phyloP scores from a whole-genome alignment of 1,140 invertebrate species.

The Brachionus rotundiformis region DNA sequence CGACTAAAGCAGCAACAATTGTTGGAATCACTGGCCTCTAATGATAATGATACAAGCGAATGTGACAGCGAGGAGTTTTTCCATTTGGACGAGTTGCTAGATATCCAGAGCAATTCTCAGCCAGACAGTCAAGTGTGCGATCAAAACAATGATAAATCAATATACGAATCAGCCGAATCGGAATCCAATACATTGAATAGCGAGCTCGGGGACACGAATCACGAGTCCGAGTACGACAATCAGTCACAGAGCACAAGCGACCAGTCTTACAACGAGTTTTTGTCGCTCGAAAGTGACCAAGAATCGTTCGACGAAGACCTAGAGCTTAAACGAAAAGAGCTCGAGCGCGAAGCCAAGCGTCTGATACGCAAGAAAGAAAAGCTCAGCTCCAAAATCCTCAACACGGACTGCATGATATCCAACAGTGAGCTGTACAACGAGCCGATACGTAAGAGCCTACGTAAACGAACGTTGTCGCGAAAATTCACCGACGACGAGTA shows the following conservation, averaged over 20 bases:
- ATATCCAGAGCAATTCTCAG: background rate
- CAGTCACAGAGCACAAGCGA: background rate
- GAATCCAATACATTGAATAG: conserved; percentile 1
- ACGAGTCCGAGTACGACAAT: background rate
- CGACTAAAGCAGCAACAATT: conserved; percentile 48
- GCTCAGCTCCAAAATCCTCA: conserved; percentile 12
- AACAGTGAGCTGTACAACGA: background rate
- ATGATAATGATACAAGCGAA: conserved; percentile 25
- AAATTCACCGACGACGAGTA: conserved; percentile 41
- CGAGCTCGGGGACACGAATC: background rate
- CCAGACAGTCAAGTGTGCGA: background rate
- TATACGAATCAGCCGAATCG: conserved; percentile 17
- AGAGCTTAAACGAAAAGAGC: conserved; percentile 16
- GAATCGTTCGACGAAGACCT: conserved; percentile 41
- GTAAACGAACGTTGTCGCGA: conserved; percentile 3
- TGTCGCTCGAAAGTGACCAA: background rate
- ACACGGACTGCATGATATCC: conserved; percentile 23
- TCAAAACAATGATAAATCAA: conserved; percentile 2
- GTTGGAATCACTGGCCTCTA: background rate
- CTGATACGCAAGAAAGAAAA: conserved; percentile 44
- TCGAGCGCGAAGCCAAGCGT: conserved; percentile 20
- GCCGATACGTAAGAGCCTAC: background rate
- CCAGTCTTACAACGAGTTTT: background rate
- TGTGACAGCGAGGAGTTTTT: conserved; percentile 1
- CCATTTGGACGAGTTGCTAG: conserved; percentile 6